Evolutionary conservation across 2,797 vertebrate genomes (phyloP).

Genomic region (Spea hammondii): DNA sequence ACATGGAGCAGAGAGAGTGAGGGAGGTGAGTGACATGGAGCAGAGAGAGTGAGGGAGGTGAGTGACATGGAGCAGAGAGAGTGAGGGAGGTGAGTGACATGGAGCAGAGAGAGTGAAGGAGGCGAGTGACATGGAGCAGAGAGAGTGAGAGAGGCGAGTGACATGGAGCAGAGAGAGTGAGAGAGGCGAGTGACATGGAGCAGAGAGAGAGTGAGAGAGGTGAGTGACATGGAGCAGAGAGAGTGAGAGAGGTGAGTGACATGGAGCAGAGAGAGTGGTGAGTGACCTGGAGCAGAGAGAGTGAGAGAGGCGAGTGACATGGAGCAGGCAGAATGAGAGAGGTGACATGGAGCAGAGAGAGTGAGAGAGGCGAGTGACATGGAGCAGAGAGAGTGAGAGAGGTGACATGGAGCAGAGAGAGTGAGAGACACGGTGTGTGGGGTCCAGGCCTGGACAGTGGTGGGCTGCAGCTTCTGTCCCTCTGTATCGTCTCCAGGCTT

Average conservation of each 20-base stretch:
- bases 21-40: not conserved
- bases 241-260: not conserved
- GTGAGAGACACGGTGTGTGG: no score
- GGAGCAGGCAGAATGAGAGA: not conserved
- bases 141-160: constrained; percentile 69
- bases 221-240: not conserved
- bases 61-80: not conserved
- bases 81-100: no score
- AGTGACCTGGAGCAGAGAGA: not conserved
- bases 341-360: not conserved
- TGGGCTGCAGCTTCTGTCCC: no score
- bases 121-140: not conserved
- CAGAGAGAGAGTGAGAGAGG: not conserved
- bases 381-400: not conserved
- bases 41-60: not conserved
- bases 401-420: not conserved
- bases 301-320: not conserved
- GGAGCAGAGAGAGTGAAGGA: not conserved
- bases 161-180: not conserved
- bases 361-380: no score
- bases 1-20: not conserved
- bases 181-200: not conserved
- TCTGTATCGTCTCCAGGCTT: constrained; percentile 61
- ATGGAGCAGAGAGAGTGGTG: not conserved
- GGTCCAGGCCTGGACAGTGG: no score